Evolutionary conservation across 1,140 invertebrate genomes (phyloP).

Genomic region (Aphelenchoides besseyi): DNA sequence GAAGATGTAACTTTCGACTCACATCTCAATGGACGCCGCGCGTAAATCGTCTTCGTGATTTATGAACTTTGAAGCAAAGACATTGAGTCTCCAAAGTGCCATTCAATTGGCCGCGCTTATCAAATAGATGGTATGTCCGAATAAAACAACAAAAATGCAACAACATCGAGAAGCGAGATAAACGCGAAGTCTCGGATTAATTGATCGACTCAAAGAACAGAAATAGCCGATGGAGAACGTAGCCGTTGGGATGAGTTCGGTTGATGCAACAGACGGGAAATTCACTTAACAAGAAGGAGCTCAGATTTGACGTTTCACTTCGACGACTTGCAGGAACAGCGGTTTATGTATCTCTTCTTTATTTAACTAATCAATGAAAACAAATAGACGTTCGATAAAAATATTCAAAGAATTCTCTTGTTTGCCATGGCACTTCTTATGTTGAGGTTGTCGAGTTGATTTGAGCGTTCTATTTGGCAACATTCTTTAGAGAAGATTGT

Average conservation of each 20-base stretch:
- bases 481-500: not conserved
- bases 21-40: too few relatives aligned
- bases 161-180: too few relatives aligned
- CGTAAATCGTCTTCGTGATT: too few relatives aligned
- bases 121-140: too few relatives aligned
- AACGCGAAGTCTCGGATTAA: too few relatives aligned
- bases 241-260: not conserved
- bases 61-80: too few relatives aligned
- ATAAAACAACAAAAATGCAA: too few relatives aligned
- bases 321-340: not conserved
- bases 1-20: too few relatives aligned
- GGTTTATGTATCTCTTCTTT: not conserved
- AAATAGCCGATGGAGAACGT: too few relatives aligned
- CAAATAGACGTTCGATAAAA: not conserved
- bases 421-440: not conserved
- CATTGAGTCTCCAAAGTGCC: not conserved
- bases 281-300: not conserved
- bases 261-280: not conserved
- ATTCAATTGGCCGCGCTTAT: not conserved
- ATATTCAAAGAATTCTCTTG: too few relatives aligned
- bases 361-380: not conserved
- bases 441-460: not conserved
- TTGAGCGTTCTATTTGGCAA: not conserved
- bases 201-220: too few relatives aligned
- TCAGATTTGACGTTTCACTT: too few relatives aligned